These are phyloP conservation scores for Promerops cafer DNA, from an alignment of 2,113 vertebrate genomes.

Conservation along the genomic window DNA sequence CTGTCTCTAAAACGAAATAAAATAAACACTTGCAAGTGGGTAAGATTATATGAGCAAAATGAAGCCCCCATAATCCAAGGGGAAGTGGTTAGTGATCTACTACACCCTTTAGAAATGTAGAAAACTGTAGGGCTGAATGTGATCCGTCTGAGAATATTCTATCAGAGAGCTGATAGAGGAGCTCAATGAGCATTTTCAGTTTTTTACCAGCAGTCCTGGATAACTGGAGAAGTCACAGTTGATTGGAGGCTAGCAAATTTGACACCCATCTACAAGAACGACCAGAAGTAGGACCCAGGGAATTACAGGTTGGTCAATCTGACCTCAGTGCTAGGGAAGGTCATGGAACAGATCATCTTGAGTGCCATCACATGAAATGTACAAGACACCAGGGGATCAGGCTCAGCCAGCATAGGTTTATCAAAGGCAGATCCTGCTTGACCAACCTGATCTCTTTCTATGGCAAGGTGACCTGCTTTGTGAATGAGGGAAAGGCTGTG, in stretches of 20 bases:
- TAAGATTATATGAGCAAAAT: neutral
- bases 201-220: neutral
- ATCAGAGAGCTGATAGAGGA: neutral
- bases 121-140: neutral
- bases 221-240: neutral
- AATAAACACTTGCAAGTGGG: neutral
- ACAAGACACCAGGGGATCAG: too few relatives aligned
- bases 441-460: neutral
- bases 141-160: neutral
- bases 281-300: neutral
- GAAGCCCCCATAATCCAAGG: neutral
- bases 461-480: neutral
- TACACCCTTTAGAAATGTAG: neutral
- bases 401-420: neutral
- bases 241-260: neutral
- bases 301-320: neutral
- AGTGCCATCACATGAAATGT: neutral
- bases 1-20: neutral
- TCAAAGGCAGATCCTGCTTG: neutral
- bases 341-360: neutral
- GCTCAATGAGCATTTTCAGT: neutral
- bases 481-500: neutral
- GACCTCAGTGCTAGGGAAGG: neutral
- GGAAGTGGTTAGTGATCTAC: neutral
- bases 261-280: accelerated